Evolutionary conservation across 2,113 vertebrate species (phyloP), one percentile per base, ranked within the genome.

Genomic region (Catagonus wagneri): DNA sequence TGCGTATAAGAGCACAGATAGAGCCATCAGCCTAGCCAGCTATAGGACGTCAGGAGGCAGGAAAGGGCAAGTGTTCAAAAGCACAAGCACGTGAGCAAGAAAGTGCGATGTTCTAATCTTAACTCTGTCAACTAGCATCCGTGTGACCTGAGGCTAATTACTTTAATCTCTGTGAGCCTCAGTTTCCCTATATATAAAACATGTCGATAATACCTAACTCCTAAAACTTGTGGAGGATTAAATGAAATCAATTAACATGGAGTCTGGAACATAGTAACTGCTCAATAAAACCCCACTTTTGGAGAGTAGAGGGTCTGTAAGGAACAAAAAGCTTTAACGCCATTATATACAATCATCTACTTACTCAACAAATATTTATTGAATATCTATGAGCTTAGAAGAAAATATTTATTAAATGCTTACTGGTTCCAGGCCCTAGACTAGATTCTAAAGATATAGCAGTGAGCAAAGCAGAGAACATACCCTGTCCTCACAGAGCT

Each of bases 261-360:
- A 85, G 25, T 78, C 54, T 84, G 17, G 15, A 84, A 29, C 50
- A 32, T 27, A 36, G 27, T 54, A 89, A 83, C 27, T 17, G 13
- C 15, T 93, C 60, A 86, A 1, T 75, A 89, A 95, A 71, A 90
- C 3, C 16, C 20, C 32, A 32, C 7, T 87, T 76, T 56, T 61
- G 25, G 16, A 78, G 2, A 22, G 7, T 52, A 9, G 83, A 69
- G 17, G 11, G 25, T 92, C 78, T 89, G 7, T 4, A 89, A 85
- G 56, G 29, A 86, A 44, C 4, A 65, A 44, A 87, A 93, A 54
- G 4, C 17, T 92, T 50, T 27, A 65, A 86, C 68, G n/a, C 14
- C 50, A n/a, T 1, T 90, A 34, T 39, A 66, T 79, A 91, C 63
- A 54, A 63, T 89, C 39, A 80, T 25, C 6, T n/a, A 32, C 58